Evolutionary conservation across 2,888 invertebrate genomes (phyloP).

Genomic region (Hetaerina titia): DNA sequence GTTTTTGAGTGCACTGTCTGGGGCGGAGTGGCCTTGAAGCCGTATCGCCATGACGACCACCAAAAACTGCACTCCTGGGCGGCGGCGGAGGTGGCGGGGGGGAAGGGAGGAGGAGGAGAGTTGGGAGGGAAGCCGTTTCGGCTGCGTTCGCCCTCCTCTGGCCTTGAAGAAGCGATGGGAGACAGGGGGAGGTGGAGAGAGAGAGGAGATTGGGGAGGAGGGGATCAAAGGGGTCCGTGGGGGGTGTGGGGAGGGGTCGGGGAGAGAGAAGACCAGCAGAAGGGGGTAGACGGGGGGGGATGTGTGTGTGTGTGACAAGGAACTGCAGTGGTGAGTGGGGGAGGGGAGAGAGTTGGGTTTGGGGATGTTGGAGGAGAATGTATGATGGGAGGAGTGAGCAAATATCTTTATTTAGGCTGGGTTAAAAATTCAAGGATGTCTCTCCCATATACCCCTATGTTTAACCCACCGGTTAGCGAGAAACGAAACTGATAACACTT

Average conservation of each 20-base stretch:
- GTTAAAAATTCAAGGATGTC: slow-evolving; percentile 55
- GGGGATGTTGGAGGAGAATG: neutral
- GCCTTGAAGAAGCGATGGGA: slow-evolving; percentile 47
- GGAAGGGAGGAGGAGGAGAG: neutral
- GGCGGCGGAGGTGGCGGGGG: neutral
- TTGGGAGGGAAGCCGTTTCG: slow-evolving; percentile 9
- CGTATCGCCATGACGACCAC: slow-evolving; percentile 55
- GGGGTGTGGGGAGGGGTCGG: neutral
- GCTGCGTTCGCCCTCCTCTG: slow-evolving; percentile 54
- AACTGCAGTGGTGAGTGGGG: neutral
- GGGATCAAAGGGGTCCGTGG: neutral
- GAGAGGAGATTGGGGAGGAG: neutral
- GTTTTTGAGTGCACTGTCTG: slow-evolving; percentile 56
- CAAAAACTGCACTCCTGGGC: slow-evolving; percentile 59
- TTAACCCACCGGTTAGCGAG: slow-evolving; percentile 5
- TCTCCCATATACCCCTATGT: neutral
- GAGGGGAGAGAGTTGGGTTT: neutral
- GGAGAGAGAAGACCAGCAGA: neutral
- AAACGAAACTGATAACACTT: neutral
- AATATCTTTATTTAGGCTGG: slow-evolving; percentile 66
- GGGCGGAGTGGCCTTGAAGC: slow-evolving; percentile 54
- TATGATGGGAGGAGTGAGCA: slow-evolving; percentile 38
- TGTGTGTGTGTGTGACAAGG: neutral
- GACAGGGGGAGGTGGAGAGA: neutral
- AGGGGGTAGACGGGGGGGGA: neutral